Evolutionary conservation across 2,888 invertebrate species (phyloP).

Genomic region (Psylliodes chrysocephalus): DNA sequence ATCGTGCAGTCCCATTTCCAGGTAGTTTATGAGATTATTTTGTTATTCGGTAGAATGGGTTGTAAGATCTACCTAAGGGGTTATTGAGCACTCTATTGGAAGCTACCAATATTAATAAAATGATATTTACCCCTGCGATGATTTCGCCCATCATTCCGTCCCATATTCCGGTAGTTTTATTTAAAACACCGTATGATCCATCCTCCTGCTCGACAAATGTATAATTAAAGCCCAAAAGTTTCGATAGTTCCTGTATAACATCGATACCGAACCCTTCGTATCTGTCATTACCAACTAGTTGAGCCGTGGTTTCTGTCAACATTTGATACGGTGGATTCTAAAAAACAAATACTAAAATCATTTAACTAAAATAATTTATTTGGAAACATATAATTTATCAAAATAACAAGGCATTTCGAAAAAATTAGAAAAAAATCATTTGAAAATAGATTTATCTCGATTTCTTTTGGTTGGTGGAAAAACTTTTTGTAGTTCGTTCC

Average conservation of each 20-base stretch:
- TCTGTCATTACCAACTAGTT: constrained; percentile 80
- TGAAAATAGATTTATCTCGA: no score
- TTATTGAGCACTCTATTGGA: no score
- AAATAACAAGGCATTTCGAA: no score
- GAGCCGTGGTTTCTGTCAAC: constrained; percentile 75
- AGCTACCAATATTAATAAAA: not conserved
- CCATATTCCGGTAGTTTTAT: constrained; percentile 73
- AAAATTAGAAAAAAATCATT: no score
- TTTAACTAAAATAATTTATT: no score
- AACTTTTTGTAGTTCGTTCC: no score
- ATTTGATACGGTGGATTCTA: constrained; percentile 89
- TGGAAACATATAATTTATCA: no score
- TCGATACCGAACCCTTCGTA: constrained; percentile 92
- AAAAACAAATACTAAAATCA: not conserved
- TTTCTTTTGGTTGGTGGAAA: no score
- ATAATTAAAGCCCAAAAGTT: constrained; percentile 83
- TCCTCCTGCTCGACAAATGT: constrained; percentile 82
- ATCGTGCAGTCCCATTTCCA: no score
- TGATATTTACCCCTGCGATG: constrained; percentile 71
- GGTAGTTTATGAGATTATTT: no score
- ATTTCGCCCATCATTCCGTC: constrained; percentile 81
- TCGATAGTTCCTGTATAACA: constrained; percentile 81
- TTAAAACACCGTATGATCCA: constrained; percentile 77
- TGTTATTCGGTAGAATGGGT: no score
- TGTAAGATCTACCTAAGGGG: no score